Evolutionary conservation across 2,888 invertebrate genomes (phyloP), one percentile per base, ranked within the genome.

Genomic region (Cryptops parisi): DNA sequence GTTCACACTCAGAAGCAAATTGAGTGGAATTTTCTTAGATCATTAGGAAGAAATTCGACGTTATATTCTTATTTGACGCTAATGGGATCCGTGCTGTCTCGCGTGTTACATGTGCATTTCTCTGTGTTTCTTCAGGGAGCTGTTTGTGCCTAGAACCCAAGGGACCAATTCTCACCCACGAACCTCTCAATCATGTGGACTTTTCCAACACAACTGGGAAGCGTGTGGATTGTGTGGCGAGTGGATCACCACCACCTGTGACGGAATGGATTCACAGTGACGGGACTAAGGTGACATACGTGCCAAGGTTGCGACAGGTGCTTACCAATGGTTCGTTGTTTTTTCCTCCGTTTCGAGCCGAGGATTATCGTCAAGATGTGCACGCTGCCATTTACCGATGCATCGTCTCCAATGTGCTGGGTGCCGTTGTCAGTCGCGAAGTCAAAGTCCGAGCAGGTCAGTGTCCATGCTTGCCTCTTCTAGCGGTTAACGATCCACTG

Each of bases 131-230:
- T 33, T 33, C 15, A 41, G 43, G 9, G 43, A 17, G 19, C 43
- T 9, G 15, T 6, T n/a, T 19, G 19, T 19, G 22, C 9, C 21
- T 46, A 24, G 46, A 46, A 9, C 46, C 55, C n/a, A 22, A 46
- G 44, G 55, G 55, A 23, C 55, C 55, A 17, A 43, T 33, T 12
- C 50, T 55, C 23, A 44, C 22, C 9, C 47, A 49, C 9, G 55
- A 55, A 33, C 55, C 53, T 17, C 55, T 46, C 17, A 27, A 50
- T 54, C 23, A 53, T 19, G 61, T 65, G 43, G 64, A 65, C 54
- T 66, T 67, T 51, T 63, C 65, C 46, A 65, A 66, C 57, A 61
- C 61, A 12, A 65, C 65, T 23, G 66, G 67, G 1, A 62, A 63
- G 1, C 55, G 59, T n/a, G 52, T 66, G 6, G 62, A 64, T 33